Evolutionary conservation across 2,888 invertebrate species (phyloP).

Genomic region (Thereva unica): DNA sequence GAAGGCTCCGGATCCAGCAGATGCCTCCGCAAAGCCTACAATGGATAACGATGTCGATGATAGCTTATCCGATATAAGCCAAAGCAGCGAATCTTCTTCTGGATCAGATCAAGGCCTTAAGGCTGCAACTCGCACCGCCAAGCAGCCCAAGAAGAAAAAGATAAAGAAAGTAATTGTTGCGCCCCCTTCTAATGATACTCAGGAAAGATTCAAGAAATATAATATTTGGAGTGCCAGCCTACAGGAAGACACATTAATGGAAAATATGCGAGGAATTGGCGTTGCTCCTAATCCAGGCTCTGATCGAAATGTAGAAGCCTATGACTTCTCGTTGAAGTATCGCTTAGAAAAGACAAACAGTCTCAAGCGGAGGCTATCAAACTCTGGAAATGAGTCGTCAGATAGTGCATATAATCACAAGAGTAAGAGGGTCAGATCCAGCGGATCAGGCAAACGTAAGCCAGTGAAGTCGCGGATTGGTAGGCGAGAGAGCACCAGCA

Average conservation of each 20-base stretch:
- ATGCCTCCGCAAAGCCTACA: neutral
- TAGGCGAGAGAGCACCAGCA: constrained; percentile 54
- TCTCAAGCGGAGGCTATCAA: constrained; percentile 53
- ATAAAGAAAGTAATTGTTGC: constrained; percentile 46
- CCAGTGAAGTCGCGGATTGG: constrained; percentile 49
- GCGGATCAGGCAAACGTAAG: constrained; percentile 44
- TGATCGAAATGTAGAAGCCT: constrained; percentile 74
- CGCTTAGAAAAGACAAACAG: constrained; percentile 61
- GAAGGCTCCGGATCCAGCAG: constrained; percentile 14
- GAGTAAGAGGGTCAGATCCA: constrained; percentile 46
- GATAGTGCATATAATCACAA: constrained; percentile 48
- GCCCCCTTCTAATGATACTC: constrained; percentile 45
- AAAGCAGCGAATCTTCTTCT: constrained; percentile 48
- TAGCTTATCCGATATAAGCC: constrained; percentile 49
- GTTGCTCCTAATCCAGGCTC: constrained; percentile 68
- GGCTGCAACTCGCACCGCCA: constrained; percentile 28
- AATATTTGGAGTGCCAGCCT: constrained; percentile 75
- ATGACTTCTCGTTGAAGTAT: constrained; percentile 71
- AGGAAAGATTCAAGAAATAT: constrained; percentile 66
- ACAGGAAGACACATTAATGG: constrained; percentile 80
- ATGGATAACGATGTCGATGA: constrained; percentile 46
- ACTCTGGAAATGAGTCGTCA: constrained; percentile 47
- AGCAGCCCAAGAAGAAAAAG: constrained; percentile 47
- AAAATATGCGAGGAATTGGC: constrained; percentile 77
- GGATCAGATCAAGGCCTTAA: constrained; percentile 53